Evolutionary conservation across 2,888 invertebrate genomes (phyloP), one percentile per base, ranked within the genome.

Genomic region (Coelogynopora nodosa): DNA sequence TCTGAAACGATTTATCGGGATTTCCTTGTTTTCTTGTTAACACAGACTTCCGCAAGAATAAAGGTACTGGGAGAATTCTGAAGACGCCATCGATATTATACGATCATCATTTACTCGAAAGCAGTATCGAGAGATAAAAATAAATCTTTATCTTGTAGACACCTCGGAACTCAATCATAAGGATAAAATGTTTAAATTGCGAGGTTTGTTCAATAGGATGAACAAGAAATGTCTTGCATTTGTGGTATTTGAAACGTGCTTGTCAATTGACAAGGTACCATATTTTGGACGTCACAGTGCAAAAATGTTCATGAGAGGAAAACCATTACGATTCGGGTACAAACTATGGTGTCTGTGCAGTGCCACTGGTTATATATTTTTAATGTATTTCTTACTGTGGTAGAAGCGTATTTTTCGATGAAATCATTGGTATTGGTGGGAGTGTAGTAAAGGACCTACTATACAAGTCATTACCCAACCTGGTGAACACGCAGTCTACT

Each of bases 231-330:
- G n/a, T n/a, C n/a, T n/a, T n/a, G n/a, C n/a, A n/a, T n/a, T n/a
- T n/a, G n/a, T n/a, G n/a, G n/a, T n/a, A n/a, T n/a, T n/a, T n/a
- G n/a, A n/a, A n/a, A n/a, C n/a, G n/a, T n/a, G n/a, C n/a, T n/a
- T n/a, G n/a, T n/a, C n/a, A n/a, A n/a, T n/a, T n/a, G n/a, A n/a
- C n/a, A n/a, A n/a, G 91, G 89, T 90, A n/a, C 90, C 90, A n/a
- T 92, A 92, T 87, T 91, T 89, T 88, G 91, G 89, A 13, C 30
- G 86, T 28, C 89, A 89, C 85, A 87, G 88, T 27, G 82, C 87
- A 5, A 89, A 88, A 84, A 89, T 89, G 81, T 88, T 88, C 67
- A 89, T 88, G 26, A 81, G 87, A 31, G 88, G 89, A 27, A 89
- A 89, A 86, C 88, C 89, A 10, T 88, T 89, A 23, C 67, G 89